phyloP scores from a whole-genome alignment of 2,113 vertebrate species.

The Pituophis catenifer region DNA sequence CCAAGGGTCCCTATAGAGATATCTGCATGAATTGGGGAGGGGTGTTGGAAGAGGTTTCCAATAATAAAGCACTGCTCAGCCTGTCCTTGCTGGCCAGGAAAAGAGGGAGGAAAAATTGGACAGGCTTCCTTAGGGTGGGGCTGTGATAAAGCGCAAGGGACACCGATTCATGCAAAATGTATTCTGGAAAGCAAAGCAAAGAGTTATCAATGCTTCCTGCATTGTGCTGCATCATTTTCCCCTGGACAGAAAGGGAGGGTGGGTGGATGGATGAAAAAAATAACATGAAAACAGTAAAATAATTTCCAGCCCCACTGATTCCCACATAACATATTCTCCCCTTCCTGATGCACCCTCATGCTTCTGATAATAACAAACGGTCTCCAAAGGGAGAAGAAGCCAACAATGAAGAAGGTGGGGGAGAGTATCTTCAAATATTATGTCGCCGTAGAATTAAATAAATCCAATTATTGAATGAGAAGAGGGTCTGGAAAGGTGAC shows the following conservation, averaged over 20 bases:
- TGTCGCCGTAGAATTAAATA: neutral
- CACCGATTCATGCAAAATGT: slow-evolving; percentile 50
- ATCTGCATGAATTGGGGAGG: neutral
- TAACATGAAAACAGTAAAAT: neutral
- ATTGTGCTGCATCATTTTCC: slow-evolving; percentile 67
- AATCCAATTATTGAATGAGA: neutral
- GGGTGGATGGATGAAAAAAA: neutral
- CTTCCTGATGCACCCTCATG: neutral
- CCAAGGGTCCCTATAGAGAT: neutral
- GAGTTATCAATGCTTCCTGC: slow-evolving; percentile 44
- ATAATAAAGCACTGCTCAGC: neutral
- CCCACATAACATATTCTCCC: neutral
- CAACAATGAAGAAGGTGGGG: neutral
- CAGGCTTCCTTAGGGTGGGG: slow-evolving; percentile 59
- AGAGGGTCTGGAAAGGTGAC: neutral
- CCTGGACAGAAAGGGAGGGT: neutral
- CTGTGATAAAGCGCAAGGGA: slow-evolving; percentile 49
- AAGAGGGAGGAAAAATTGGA: neutral
- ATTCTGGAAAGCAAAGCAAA: slow-evolving; percentile 10
- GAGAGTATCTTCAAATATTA: neutral
- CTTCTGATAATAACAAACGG: neutral
- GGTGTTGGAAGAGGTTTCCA: neutral
- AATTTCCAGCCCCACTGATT: neutral
- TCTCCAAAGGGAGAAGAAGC: neutral
- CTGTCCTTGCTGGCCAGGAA: too few species aligned